Evolutionary conservation across 2,113 vertebrate genomes (phyloP).

Genomic region (Coracopsis vasa): DNA sequence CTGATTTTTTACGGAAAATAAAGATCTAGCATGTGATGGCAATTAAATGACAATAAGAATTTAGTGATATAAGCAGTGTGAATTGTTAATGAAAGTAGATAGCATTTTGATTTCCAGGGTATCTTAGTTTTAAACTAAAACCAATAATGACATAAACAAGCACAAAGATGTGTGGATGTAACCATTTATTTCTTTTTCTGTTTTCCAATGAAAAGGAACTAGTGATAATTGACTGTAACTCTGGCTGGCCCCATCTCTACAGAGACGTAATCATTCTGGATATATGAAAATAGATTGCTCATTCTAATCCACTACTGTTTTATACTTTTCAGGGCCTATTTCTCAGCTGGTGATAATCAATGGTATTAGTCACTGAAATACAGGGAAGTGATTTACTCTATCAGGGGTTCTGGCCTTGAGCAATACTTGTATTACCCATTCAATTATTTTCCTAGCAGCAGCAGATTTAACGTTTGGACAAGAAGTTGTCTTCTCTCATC

Average conservation of each 20-base stretch:
- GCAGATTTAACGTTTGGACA: background rate
- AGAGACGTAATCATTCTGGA: conserved; percentile 53
- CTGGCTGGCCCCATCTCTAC: conserved; percentile 16
- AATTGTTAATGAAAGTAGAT: background rate
- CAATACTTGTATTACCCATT: background rate
- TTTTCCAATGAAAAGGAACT: conserved; percentile 25
- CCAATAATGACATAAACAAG: background rate
- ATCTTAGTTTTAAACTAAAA: background rate
- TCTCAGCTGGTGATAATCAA: conserved; percentile 28
- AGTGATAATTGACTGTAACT: conserved; percentile 37
- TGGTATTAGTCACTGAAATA: conserved; percentile 9
- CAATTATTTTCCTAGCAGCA: background rate
- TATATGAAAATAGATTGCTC: conserved; percentile 64
- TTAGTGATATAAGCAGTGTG: background rate
- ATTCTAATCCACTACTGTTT: conserved; percentile 46
- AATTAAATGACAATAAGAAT: conserved; percentile 17
- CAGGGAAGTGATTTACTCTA: background rate
- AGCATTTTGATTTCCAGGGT: background rate
- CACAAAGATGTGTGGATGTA: background rate
- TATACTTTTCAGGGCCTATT: conserved; percentile 20
- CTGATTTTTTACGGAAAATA: conserved; percentile 40
- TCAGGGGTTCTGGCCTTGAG: background rate
- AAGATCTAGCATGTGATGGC: background rate
- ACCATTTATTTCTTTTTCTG: background rate
- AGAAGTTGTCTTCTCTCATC: background rate